Evolutionary conservation across 2,797 vertebrate species (phyloP), one percentile per base, ranked within the genome.

Genomic region (Gymnocypris eckloni): DNA sequence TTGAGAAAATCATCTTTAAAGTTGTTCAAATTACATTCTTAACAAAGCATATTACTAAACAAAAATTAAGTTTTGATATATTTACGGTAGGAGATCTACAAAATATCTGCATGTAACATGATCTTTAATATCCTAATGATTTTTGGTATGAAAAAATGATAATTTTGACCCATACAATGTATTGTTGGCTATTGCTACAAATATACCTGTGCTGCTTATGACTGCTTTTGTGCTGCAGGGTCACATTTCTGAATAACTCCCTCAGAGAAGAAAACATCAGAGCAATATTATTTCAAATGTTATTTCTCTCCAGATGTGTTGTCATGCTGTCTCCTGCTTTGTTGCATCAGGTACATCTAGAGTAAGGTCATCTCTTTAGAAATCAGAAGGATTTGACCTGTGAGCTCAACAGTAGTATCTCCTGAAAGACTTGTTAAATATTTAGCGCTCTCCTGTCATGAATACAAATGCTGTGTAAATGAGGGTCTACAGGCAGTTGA

Each of bases 391-490:
- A 97, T 97, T 97, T 97, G 97, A 97, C 97, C 97, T 96, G 95
- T 93, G 94, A 95, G 95, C 95, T 96, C 95, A 93, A 94, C 91
- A 87, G 93, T 95, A 96, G 96, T 95, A 96, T 95, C 96, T 97
- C 96, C 96, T 93, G 95, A 96, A 95, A 95, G 92, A 96, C 95
- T 94, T 97, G 95, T 97, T 97, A 95, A 97, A 97, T 98, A 98
- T 98, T 97, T 97, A 97, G 97, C 95, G 92, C 94, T 94, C 95
- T 93, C 94, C 96, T 95, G 94, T 97, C 97, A 98, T 98, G 97
- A 98, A 98, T 99, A 98, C 97, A 97, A 97, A 99, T 98, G 90
- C 94, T 92, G 94, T 96, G 94, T 97, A 99, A 98, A 99, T 98
- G 97, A 98, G 96, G 98, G 97, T 96, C 96, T 98, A 97, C 97